These are phyloP conservation scores for Synaphobranchus kaupii DNA, from an alignment of 2,797 vertebrate species.

Conservation along the genomic window DNA sequence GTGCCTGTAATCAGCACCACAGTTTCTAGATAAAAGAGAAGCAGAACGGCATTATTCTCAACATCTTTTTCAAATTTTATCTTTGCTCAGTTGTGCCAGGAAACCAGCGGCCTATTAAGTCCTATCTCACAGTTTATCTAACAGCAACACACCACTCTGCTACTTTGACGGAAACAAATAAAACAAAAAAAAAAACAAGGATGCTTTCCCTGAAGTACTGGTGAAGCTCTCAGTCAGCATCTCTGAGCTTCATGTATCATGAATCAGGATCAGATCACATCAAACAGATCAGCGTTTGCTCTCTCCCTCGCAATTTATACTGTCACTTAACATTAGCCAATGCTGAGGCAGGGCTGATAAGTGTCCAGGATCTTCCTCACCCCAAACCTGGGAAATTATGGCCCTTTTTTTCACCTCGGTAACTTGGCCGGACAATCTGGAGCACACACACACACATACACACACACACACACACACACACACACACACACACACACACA, in stretches of 20 bases:
- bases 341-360: not conserved
- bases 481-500: not conserved
- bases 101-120: not conserved
- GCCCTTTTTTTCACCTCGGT: not conserved
- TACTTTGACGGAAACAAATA: not conserved
- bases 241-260: not conserved
- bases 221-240: not conserved
- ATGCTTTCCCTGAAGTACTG: not conserved
- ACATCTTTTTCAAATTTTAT: too few species aligned
- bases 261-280: too few species aligned
- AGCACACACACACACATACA: not conserved
- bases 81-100: too few species aligned
- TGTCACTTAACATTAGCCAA: not conserved
- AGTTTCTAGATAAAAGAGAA: too few species aligned
- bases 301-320: not conserved
- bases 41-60: too few species aligned
- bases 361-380: not conserved
- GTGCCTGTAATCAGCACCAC: too few species aligned
- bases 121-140: not conserved
- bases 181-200: not conserved
- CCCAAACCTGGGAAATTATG: not conserved
- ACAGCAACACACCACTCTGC: not conserved
- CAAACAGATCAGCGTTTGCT: not conserved
- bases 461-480: not conserved
- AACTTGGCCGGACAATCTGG: not conserved